phyloP scores from a whole-genome alignment of 2,888 invertebrate species.

The Strigamia crassipes region DNA sequence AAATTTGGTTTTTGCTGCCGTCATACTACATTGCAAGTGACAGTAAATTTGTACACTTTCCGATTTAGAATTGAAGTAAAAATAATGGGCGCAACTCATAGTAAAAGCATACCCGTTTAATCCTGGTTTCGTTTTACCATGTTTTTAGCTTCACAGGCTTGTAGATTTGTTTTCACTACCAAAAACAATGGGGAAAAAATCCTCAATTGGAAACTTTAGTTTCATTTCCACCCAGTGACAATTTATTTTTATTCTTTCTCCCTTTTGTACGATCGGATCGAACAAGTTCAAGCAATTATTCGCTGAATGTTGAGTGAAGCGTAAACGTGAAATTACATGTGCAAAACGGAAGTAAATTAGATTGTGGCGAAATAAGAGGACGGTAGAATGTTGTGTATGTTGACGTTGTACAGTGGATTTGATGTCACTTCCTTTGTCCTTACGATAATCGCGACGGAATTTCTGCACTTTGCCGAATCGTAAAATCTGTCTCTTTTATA shows the following conservation, averaged over 20 bases:
- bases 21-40: too few relatives aligned
- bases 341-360: conserved; percentile 22
- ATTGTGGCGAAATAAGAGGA: background rate
- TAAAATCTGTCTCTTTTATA: background rate
- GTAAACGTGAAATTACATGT: conserved; percentile 13
- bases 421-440: conserved; percentile 21
- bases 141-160: too few relatives aligned
- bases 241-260: background rate
- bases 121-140: too few relatives aligned
- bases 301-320: background rate
- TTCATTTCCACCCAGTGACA: background rate
- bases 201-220: conserved; percentile 12
- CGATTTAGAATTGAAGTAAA: too few relatives aligned
- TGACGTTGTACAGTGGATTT: background rate
- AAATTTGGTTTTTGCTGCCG: background rate
- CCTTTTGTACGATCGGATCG: background rate
- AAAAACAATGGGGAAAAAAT: background rate
- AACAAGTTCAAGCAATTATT: background rate
- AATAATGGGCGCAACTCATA: too few relatives aligned
- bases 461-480: background rate
- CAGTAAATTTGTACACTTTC: too few relatives aligned
- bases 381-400: background rate
- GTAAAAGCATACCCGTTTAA: too few relatives aligned
- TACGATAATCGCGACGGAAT: background rate
- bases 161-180: background rate